A percentile compares a stretch with the other conserved stretches of the same genome.
These are phyloP conservation scores for Lottia gigantea DNA, from an alignment of 2,888 invertebrate species.

Conservation along the genomic window DNA sequence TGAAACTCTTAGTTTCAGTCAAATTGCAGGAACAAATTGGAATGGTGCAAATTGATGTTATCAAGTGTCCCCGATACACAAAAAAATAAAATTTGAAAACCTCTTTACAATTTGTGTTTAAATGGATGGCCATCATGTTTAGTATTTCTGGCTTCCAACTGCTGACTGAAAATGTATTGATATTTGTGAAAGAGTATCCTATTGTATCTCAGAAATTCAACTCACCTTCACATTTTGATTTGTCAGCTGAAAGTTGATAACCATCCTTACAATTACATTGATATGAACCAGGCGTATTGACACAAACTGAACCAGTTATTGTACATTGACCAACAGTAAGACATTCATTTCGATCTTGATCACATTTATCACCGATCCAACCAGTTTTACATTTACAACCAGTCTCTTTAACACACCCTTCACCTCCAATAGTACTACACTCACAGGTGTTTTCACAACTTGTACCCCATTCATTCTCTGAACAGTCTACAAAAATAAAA, in stretches of 20 bases:
- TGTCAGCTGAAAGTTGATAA: conserved; percentile 9
- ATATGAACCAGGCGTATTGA: conserved; percentile 30
- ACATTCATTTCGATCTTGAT: conserved; percentile 3
- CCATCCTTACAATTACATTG: conserved; percentile 28
- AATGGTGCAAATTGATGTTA: too few relatives aligned
- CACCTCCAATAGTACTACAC: conserved; percentile 6
- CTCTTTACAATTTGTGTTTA: too few relatives aligned
- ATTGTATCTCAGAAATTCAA: conserved; percentile 1
- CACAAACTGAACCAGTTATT: conserved; percentile 18
- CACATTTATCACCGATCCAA: conserved; percentile 29
- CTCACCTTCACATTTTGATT: conserved; percentile 19
- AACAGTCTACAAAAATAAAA: conserved; percentile 30
- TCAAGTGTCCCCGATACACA: too few relatives aligned
- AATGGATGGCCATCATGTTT: too few relatives aligned
- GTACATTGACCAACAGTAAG: neutral
- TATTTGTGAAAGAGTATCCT: too few relatives aligned
- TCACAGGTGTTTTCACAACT: conserved; percentile 7
- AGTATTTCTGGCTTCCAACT: too few relatives aligned
- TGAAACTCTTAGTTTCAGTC: too few relatives aligned
- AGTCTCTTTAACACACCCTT: conserved; percentile 15
- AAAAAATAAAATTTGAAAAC: too few relatives aligned
- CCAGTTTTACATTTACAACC: conserved; percentile 15
- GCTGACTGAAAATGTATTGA: too few relatives aligned
- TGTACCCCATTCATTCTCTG: conserved; percentile 31
- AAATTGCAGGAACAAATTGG: too few relatives aligned